Conservation (phyloP, 1,140 invertebrate genomes). For the Melanaphis sacchari region DNA sequence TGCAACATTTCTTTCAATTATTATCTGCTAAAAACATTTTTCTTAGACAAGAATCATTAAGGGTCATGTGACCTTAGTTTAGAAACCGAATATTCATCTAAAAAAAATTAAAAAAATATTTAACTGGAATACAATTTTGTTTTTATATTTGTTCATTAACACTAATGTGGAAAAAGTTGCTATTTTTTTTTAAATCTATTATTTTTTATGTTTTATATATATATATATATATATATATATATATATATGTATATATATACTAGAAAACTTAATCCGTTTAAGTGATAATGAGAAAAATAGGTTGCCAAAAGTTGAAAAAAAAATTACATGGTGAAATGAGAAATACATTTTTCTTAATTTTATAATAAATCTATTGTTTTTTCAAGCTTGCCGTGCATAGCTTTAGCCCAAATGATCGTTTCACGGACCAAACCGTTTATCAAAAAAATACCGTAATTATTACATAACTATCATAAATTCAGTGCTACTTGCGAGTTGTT, state of each 20-base stretch:
- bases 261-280: too few relatives aligned
- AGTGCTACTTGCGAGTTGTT: not conserved
- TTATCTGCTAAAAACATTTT: too few relatives aligned
- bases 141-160: too few relatives aligned
- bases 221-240: too few relatives aligned
- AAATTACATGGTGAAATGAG: not conserved
- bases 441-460: not conserved
- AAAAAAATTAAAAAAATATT: too few relatives aligned
- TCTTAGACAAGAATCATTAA: too few relatives aligned
- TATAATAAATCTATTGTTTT: not conserved
- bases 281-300: too few relatives aligned
- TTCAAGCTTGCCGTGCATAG: not conserved
- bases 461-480: not conserved
- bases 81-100: too few relatives aligned
- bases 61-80: too few relatives aligned
- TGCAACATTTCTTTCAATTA: too few relatives aligned
- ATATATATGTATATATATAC: too few relatives aligned
- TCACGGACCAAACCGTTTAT: not conserved
- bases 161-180: not conserved
- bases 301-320: not conserved
- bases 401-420: not conserved
- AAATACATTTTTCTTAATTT: not conserved
- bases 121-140: too few relatives aligned
- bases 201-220: not conserved
- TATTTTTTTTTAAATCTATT: not conserved